A percentile compares a stretch with the other conserved stretches of the same genome.
phyloP scores from a whole-genome alignment of 2,797 vertebrate genomes.

The Bradypodion ventrale region DNA sequence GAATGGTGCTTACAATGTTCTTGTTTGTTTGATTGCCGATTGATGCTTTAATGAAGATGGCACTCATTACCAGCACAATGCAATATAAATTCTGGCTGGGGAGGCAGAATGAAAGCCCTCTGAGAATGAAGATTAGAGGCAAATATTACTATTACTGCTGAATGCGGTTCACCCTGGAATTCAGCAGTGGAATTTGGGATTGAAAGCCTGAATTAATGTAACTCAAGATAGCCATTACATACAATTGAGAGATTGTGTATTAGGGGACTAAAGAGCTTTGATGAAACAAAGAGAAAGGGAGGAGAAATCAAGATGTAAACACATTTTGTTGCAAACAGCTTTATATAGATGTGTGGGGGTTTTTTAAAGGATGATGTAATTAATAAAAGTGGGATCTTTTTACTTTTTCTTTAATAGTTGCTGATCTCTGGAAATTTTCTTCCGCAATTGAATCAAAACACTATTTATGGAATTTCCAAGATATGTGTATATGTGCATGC shows the following conservation, averaged over 20 bases:
- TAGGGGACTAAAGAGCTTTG: neutral
- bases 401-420: no score
- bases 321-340: neutral
- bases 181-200: neutral
- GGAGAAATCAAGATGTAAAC: neutral
- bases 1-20: constrained; percentile 72
- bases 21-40: constrained; percentile 74
- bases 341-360: neutral
- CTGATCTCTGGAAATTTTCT: no score
- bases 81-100: constrained; percentile 51
- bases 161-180: constrained; percentile 20
- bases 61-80: constrained; percentile 64
- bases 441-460: no score
- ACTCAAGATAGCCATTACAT: neutral
- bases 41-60: constrained; percentile 69
- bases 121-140: constrained; percentile 63
- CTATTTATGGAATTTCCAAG: no score
- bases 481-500: no score
- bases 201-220: neutral
- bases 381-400: neutral
- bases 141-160: constrained; percentile 51
- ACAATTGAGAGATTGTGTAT: neutral
- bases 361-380: neutral
- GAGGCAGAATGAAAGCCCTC: constrained; percentile 52
- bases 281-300: neutral